Evolutionary conservation across 2,797 vertebrate genomes (phyloP).

Genomic region (Hypotaenidia okinawae): DNA sequence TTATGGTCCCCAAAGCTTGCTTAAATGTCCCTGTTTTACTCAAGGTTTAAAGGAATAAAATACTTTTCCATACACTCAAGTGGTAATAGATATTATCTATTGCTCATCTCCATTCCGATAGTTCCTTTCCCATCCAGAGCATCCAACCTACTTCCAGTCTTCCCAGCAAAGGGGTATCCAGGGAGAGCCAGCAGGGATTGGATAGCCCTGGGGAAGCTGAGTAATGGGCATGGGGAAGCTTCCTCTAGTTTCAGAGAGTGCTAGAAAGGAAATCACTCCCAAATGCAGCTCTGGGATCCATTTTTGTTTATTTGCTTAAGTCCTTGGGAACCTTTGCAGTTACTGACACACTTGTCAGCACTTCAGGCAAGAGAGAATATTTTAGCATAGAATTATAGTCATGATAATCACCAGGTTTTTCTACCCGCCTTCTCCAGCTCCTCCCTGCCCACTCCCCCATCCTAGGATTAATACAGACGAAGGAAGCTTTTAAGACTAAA

Average conservation of each 20-base stretch:
- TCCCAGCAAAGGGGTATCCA: slow-evolving; percentile 47
- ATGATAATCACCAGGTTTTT: background rate
- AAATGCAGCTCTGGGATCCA: background rate
- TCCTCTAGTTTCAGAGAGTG: slow-evolving; percentile 22
- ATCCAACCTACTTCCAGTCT: background rate
- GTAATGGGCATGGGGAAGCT: slow-evolving; percentile 34
- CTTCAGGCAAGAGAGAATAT: slow-evolving; percentile 41
- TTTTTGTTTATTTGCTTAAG: slow-evolving; percentile 52
- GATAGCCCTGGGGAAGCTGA: slow-evolving; percentile 31
- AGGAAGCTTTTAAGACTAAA: slow-evolving; percentile 32
- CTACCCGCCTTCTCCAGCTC: background rate
- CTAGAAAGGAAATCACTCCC: slow-evolving; percentile 12
- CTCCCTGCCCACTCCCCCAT: background rate
- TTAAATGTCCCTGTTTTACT: background rate
- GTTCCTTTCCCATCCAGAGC: background rate
- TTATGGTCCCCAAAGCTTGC: background rate
- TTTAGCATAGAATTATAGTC: slow-evolving; percentile 14
- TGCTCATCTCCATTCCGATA: background rate
- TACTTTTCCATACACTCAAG: background rate
- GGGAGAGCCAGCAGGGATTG: slow-evolving; percentile 55
- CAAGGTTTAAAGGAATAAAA: background rate
- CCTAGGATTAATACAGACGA: background rate
- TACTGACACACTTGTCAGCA: slow-evolving; percentile 60
- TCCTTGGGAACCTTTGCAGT: slow-evolving; percentile 56
- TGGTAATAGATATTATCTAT: background rate